Base-by-base conservation (phyloP, 2,797 vertebrate genomes). In the Limnodromus scolopaceus region DNA sequence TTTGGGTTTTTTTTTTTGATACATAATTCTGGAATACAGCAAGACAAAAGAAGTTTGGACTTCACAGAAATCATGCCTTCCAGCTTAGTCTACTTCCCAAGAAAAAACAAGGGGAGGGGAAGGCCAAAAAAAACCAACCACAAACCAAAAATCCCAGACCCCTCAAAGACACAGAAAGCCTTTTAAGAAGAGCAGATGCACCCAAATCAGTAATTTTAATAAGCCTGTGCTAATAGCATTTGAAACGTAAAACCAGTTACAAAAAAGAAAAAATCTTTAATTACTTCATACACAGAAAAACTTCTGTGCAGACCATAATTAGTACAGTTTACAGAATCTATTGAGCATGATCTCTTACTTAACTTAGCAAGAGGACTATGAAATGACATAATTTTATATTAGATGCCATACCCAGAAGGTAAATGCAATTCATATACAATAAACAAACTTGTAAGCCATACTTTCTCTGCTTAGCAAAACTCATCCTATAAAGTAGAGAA, bases 121-220 rank as follows among this genome's bases (percentile, higher is more conserved):
- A 18, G 1, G 1, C 4, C 17, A 12, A 51, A n/a, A 32, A 11
- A 28, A 46, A 0, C 0, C 30, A 63, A 63, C 28, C 17, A 38
- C 19, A 20, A 49, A 3, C 4, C 19, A 25, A 38, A 38, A 64
- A 39, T 1, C 11, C 24, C 25, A 72, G 63, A 61, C 4, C 2
- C 2, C 30, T 83, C 34, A 48, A 82, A 84, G 27, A 41, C 19
- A 71, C 6, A 68, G 22, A 57, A 75, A 43, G 9, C 7, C n/a
- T 66, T 89, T 70, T 15, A 46, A 65, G 7, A 70, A 53, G 19
- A 25, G 2, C 7, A 55, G 36, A 45, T 24, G 5, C 57, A 54
- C 11, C 38, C 60, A 28, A 86, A 70, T 1, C 36, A 84, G 16
- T 60, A 74, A 51, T 64, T 32, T 41, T 48, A 92, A n/a, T 22